Evolutionary conservation across 2,888 invertebrate species (phyloP).

Genomic region (Unio delphinus): DNA sequence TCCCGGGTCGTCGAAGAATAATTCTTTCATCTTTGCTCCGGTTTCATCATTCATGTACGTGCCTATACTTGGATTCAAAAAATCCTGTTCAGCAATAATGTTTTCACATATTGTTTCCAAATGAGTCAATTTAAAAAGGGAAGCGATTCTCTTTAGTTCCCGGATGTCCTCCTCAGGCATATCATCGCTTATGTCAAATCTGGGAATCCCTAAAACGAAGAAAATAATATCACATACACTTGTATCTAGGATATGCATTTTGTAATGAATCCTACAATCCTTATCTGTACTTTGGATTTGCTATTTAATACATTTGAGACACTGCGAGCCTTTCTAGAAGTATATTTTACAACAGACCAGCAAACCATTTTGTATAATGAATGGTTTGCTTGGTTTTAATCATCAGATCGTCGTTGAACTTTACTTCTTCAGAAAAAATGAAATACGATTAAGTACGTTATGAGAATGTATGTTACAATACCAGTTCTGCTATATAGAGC

Average conservation of each 20-base stretch:
- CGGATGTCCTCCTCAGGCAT: constrained; percentile 42
- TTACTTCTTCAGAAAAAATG: too few relatives aligned
- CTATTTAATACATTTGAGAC: too few relatives aligned
- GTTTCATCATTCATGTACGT: constrained; percentile 64
- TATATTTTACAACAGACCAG: too few relatives aligned
- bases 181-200: constrained; percentile 43
- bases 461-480: too few relatives aligned
- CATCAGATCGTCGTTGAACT: too few relatives aligned
- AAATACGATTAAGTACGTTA: too few relatives aligned
- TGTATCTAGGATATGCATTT: neutral
- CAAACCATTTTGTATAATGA: too few relatives aligned
- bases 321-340: too few relatives aligned
- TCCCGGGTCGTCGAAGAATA: constrained; percentile 56
- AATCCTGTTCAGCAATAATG: constrained; percentile 58
- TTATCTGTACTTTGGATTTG: too few relatives aligned
- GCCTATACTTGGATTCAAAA: constrained; percentile 67
- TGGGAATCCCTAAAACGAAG: constrained; percentile 51
- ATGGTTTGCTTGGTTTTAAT: too few relatives aligned
- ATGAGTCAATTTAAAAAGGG: constrained; percentile 52
- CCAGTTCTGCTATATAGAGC: too few relatives aligned
- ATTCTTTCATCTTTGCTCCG: constrained; percentile 56
- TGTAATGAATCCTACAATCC: neutral
- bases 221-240: neutral
- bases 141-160: constrained; percentile 49
- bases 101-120: constrained; percentile 64